phyloP scores from a whole-genome alignment of 2,888 invertebrate species.

The Acheta domesticus region DNA sequence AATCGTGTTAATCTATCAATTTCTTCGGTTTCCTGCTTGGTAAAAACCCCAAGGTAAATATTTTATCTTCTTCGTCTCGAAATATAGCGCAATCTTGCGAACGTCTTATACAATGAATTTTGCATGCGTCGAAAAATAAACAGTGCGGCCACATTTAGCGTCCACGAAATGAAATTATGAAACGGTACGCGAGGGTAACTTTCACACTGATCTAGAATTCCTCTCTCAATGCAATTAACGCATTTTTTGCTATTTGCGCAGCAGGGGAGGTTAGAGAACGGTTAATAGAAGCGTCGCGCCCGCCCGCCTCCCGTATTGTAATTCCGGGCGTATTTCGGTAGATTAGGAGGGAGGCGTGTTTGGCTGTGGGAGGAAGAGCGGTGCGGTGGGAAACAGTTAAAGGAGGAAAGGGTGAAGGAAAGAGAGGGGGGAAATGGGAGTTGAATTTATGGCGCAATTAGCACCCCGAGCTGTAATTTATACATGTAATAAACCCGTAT shows the following conservation, averaged over 20 bases:
- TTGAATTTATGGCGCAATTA: constrained; percentile 40
- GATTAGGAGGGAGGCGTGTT: constrained; percentile 26
- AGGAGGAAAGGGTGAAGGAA: constrained; percentile 26
- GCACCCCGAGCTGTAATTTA: constrained; percentile 40
- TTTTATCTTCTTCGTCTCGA: not conserved
- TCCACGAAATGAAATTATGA: not conserved
- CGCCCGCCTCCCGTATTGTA: not conserved
- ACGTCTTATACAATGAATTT: not conserved
- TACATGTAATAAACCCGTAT: constrained; percentile 39
- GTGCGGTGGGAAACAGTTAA: constrained; percentile 6
- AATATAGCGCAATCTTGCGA: not conserved
- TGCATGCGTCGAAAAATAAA: constrained; percentile 9
- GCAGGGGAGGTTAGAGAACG: not conserved
- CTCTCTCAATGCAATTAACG: not conserved
- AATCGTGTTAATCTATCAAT: not conserved
- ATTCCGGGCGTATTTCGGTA: constrained; percentile 7
- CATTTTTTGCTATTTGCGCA: not conserved
- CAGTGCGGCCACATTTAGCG: not conserved
- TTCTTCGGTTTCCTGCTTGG: not conserved
- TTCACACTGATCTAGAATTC: not conserved
- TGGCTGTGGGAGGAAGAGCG: not conserved
- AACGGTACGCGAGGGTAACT: not conserved
- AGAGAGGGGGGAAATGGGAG: constrained; percentile 33
- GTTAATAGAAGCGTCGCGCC: constrained; percentile 2
- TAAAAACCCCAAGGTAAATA: too few species aligned